These are phyloP conservation scores for Sebastes matsubarae DNA, from an alignment of 2,797 vertebrate species.

Conservation along the genomic window DNA sequence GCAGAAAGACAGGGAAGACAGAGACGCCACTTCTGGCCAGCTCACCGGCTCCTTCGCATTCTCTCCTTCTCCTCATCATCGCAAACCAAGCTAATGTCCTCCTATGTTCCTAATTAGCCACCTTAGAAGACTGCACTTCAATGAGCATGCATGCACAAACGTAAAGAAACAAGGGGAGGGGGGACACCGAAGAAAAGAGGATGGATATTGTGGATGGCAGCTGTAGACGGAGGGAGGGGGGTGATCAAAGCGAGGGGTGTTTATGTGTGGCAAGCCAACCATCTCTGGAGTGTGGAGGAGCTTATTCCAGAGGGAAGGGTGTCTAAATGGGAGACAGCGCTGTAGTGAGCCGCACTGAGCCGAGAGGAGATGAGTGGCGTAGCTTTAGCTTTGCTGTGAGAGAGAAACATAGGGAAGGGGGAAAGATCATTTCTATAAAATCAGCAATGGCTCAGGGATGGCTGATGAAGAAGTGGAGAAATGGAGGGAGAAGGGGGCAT, in stretches of 20 bases:
- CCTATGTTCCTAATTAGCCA: constrained; percentile 79
- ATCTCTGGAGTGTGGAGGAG: constrained; percentile 63
- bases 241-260: constrained; percentile 70
- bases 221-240: constrained; percentile 40
- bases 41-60: constrained; percentile 21
- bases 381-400: constrained; percentile 24
- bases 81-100: constrained; percentile 70
- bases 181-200: constrained; percentile 31
- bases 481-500: not conserved
- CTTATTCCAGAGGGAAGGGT: constrained; percentile 60
- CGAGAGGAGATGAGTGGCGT: constrained; percentile 51
- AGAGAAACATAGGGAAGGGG: constrained; percentile 24
- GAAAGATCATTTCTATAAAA: constrained; percentile 69
- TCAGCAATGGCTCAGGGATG: constrained; percentile 63
- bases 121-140: constrained; percentile 60
- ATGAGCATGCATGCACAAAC: constrained; percentile 31
- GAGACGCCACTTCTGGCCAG: constrained; percentile 58
- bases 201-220: constrained; percentile 67
- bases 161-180: constrained; percentile 35
- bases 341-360: constrained; percentile 24
- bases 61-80: constrained; percentile 40
- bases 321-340: constrained; percentile 51
- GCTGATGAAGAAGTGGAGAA: constrained; percentile 23
- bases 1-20: constrained; percentile 43
- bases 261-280: constrained; percentile 65